Evolutionary conservation across 2,113 vertebrate genomes (phyloP).

Genomic region (Pantherophis guttatus): DNA sequence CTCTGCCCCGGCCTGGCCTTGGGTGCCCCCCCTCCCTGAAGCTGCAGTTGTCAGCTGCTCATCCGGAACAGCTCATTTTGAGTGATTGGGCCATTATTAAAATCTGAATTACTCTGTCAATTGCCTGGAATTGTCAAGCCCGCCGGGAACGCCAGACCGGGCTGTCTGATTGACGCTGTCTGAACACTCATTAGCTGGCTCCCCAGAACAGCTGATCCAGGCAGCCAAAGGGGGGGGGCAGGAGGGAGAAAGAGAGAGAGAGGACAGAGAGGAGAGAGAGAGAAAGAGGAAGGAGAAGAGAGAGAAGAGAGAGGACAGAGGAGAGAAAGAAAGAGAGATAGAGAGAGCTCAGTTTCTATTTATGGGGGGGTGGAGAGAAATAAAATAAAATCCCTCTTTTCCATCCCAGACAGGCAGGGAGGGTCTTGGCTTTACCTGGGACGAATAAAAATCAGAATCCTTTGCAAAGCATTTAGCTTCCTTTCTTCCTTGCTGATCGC

Average conservation of each 20-base stretch:
- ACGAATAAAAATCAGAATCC: neutral
- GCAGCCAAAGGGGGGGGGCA: neutral
- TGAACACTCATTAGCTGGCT: neutral
- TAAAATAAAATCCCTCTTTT: neutral
- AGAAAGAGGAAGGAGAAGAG: too few relatives aligned
- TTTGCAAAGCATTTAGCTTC: neutral
- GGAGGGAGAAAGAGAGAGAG: too few relatives aligned
- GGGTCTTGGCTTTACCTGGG: neutral
- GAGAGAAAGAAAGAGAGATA: too few relatives aligned
- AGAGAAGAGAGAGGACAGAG: too few relatives aligned
- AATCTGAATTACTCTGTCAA: neutral
- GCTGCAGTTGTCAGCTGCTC: neutral
- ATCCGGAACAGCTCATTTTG: neutral
- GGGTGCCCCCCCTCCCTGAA: neutral
- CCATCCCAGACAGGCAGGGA: neutral
- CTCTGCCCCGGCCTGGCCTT: neutral
- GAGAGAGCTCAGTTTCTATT: fast-evolving
- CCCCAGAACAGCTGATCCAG: neutral
- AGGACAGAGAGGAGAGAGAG: too few relatives aligned
- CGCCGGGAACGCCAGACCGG: fast-evolving
- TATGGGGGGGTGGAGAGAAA: too few relatives aligned
- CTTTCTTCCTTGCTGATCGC: too few relatives aligned
- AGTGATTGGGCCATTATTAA: neutral
- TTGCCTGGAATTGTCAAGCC: neutral
- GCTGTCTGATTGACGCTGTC: neutral